Conservation (phyloP, 2,888 invertebrate genomes). For the Pristionchus entomophagus region DNA sequence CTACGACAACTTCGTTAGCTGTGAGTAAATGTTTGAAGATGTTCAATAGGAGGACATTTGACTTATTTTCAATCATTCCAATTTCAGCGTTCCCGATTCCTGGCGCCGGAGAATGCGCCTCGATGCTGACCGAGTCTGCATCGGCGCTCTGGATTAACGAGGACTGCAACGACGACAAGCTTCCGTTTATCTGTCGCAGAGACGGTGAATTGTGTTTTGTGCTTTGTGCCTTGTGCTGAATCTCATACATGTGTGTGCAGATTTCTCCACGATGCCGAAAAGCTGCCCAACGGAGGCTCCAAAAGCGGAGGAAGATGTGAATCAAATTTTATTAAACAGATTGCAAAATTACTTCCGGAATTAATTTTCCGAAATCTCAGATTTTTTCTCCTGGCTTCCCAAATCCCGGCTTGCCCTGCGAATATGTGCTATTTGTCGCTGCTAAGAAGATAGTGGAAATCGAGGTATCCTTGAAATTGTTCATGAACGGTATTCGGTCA, state of each 20-base stretch:
- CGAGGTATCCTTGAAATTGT: too few relatives aligned
- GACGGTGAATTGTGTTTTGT: background rate
- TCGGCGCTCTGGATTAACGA: background rate
- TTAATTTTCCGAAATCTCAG: too few relatives aligned
- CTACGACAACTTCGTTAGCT: background rate
- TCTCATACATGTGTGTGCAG: too few relatives aligned
- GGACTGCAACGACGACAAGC: background rate
- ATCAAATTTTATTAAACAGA: background rate
- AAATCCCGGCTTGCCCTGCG: background rate
- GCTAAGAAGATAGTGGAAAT: background rate
- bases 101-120: background rate
- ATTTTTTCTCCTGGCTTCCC: background rate
- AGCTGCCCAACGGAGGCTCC: background rate
- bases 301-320: background rate
- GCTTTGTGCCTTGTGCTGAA: background rate
- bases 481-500: too few relatives aligned
- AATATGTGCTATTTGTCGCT: background rate
- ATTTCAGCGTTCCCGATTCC: background rate
- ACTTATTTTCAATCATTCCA: too few relatives aligned
- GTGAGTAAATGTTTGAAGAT: too few relatives aligned
- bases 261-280: background rate
- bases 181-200: background rate
- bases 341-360: background rate
- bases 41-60: too few relatives aligned
- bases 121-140: background rate